Conservation (phyloP, 1,140 invertebrate genomes). For the Drosophila baimaii region DNA sequence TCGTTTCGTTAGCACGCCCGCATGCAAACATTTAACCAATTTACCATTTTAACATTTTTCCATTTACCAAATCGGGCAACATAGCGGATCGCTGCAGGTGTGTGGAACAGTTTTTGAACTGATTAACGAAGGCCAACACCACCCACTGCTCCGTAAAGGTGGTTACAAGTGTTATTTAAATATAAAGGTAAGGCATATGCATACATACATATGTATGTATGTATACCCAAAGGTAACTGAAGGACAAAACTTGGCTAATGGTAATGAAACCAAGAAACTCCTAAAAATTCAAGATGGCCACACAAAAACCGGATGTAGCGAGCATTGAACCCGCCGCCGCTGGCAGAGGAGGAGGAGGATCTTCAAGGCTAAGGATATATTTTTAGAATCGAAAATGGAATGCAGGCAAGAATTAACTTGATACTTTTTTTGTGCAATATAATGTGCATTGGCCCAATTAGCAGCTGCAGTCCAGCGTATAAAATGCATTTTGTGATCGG, state of each 20-base stretch:
- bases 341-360: background rate
- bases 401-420: slow-evolving; percentile 39
- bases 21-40: slow-evolving; percentile 25
- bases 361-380: slow-evolving; percentile 75
- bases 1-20: slow-evolving; percentile 28
- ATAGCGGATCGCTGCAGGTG: slow-evolving; percentile 33
- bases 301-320: slow-evolving; percentile 24
- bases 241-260: slow-evolving; percentile 20
- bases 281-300: slow-evolving; percentile 11
- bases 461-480: slow-evolving; percentile 48
- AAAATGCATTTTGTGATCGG: slow-evolving; percentile 43
- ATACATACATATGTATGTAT: too few relatives aligned
- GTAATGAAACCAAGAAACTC: background rate
- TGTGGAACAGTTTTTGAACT: slow-evolving; percentile 19
- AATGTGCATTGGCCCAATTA: slow-evolving; percentile 72
- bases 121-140: slow-evolving; percentile 37
- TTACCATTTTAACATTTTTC: slow-evolving; percentile 10
- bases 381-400: slow-evolving; percentile 56
- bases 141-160: slow-evolving; percentile 26
- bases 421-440: slow-evolving; percentile 14
- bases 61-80: slow-evolving; percentile 42
- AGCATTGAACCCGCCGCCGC: slow-evolving; percentile 47
- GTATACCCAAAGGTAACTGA: slow-evolving; percentile 4
- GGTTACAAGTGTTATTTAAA: slow-evolving; percentile 26
- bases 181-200: slow-evolving; percentile 10